These are phyloP conservation scores for Thymallus thymallus DNA, from an alignment of 2,113 vertebrate genomes.

Conservation along the genomic window DNA sequence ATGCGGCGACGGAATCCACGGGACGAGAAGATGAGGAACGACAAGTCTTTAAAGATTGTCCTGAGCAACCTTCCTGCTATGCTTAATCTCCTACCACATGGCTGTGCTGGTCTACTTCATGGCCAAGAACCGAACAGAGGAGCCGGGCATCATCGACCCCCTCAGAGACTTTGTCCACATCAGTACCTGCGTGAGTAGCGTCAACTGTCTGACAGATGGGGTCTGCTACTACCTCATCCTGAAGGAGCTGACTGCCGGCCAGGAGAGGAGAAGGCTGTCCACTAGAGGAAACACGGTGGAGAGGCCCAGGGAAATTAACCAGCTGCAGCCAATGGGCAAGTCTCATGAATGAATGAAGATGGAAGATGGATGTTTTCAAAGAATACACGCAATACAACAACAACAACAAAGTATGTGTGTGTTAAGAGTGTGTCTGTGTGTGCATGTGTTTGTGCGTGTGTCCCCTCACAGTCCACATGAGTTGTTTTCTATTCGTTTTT, in stretches of 20 bases:
- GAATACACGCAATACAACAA: too few relatives aligned
- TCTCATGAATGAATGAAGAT: neutral
- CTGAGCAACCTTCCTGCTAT: constrained; percentile 67
- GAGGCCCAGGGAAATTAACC: neutral
- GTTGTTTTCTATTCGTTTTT: too few relatives aligned
- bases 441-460: too few relatives aligned
- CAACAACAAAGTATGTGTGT: too few relatives aligned
- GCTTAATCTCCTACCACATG: constrained; percentile 73
- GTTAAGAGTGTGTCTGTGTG: too few relatives aligned
- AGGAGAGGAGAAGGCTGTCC: constrained; percentile 7
- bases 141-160: fast-evolving
- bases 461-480: too few relatives aligned
- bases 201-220: constrained; percentile 74
- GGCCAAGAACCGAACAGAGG: constrained; percentile 36
- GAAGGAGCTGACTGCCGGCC: constrained; percentile 53
- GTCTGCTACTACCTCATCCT: constrained; percentile 72
- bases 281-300: neutral
- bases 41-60: constrained; percentile 66
- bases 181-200: constrained; percentile 67
- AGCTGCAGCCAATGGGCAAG: neutral
- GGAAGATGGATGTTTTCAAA: neutral
- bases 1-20: constrained; percentile 38
- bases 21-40: constrained; percentile 24
- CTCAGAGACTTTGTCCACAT: constrained; percentile 56
- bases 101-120: constrained; percentile 60